phyloP scores from a whole-genome alignment of 30 jellyfish, hydroid and myxozoan species.

The Sanderia malayensis region DNA sequence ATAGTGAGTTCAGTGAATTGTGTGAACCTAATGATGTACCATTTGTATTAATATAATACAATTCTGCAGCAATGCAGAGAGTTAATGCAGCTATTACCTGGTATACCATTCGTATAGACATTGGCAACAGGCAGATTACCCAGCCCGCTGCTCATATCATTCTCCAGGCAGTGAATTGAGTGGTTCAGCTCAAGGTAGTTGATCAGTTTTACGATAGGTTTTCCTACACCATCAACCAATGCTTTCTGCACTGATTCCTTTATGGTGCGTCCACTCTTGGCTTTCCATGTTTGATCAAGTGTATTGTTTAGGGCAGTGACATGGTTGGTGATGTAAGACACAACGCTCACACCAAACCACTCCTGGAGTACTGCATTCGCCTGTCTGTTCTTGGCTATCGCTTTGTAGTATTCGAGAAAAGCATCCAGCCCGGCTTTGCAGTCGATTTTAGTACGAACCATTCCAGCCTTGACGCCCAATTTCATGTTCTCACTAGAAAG shows the following conservation, averaged over 20 bases:
- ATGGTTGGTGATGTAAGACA: background rate
- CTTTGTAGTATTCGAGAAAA: slow-evolving; percentile 42
- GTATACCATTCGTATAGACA: slow-evolving; percentile 67
- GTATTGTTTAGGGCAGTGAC: slow-evolving; percentile 1
- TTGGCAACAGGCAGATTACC: slow-evolving; percentile 84
- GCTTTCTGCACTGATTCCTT: slow-evolving; percentile 55
- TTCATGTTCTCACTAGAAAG: slow-evolving; percentile 65
- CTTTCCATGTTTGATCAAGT: slow-evolving; percentile 42
- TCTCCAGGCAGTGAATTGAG: slow-evolving; percentile 82
- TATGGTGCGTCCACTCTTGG: slow-evolving; percentile 29
- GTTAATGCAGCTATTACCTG: too few species aligned
- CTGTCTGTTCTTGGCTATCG: slow-evolving; percentile 13
- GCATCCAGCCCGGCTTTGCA: slow-evolving; percentile 92
- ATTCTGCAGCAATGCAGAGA: too few species aligned
- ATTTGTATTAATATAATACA: too few species aligned
- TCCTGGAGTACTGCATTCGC: slow-evolving; percentile 44
- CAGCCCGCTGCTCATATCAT: slow-evolving; percentile 82
- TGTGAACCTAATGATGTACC: too few species aligned
- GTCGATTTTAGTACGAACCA: slow-evolving; percentile 77
- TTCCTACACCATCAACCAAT: slow-evolving; percentile 71
- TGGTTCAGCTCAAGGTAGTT: slow-evolving; percentile 67
- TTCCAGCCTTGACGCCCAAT: slow-evolving; percentile 82
- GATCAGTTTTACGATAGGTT: slow-evolving; percentile 58
- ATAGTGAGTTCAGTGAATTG: too few species aligned
- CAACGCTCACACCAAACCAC: slow-evolving; percentile 31